phyloP scores from a whole-genome alignment of 2,888 invertebrate genomes.

The Tanaodytes sp. region DNA sequence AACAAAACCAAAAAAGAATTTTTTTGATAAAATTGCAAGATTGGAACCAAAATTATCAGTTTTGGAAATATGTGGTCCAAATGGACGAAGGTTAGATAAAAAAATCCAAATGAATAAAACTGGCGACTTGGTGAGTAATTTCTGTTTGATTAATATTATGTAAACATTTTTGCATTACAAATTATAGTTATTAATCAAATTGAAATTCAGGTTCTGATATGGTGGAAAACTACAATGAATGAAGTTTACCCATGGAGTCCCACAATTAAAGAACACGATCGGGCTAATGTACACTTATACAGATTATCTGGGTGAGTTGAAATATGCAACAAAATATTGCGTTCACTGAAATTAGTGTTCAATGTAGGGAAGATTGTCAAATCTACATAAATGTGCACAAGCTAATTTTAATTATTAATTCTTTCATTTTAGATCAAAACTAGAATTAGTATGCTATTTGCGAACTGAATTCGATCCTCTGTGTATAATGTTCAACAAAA shows the following conservation, averaged over 20 bases:
- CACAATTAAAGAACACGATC: constrained; percentile 85
- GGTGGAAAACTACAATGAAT: constrained; percentile 88
- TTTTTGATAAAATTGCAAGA: constrained; percentile 78
- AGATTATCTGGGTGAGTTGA: constrained; percentile 78
- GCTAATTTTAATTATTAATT: no score
- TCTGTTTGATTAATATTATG: constrained; percentile 2
- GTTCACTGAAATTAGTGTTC: no score
- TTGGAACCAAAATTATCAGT: constrained; percentile 80
- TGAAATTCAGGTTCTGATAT: constrained; percentile 76
- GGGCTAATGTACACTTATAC: constrained; percentile 91
- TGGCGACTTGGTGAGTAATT: constrained; percentile 74
- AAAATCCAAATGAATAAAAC: constrained; percentile 74
- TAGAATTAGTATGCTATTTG: constrained; percentile 85
- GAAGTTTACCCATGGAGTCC: constrained; percentile 97
- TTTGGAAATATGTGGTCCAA: constrained; percentile 76
- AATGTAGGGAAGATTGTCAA: no score
- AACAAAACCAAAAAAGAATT: constrained; percentile 75
- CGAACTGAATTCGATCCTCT: constrained; percentile 92
- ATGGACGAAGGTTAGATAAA: constrained; percentile 75
- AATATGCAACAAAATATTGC: no score
- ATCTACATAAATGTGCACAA: no score
- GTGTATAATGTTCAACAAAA: constrained; percentile 84
- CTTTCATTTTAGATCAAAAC: constrained; percentile 80
- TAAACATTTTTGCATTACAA: background rate
- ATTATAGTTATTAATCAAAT: background rate